phyloP scores from a whole-genome alignment of 2,888 invertebrate genomes.

The Acanthopleura granulata region DNA sequence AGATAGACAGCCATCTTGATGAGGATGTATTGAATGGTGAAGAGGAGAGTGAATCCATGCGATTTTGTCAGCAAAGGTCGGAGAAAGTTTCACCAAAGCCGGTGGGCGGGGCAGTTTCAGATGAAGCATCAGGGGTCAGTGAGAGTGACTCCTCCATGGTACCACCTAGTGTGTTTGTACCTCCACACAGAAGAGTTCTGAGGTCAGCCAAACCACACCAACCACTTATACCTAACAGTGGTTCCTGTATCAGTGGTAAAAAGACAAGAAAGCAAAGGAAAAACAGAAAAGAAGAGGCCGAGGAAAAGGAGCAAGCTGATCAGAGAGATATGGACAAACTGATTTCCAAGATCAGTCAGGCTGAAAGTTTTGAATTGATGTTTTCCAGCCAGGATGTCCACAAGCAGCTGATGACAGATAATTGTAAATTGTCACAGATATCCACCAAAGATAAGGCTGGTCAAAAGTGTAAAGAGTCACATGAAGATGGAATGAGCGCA shows the following conservation, averaged over 20 bases:
- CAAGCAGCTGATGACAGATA: slow-evolving; percentile 26
- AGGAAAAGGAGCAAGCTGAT: background rate
- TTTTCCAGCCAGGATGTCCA: slow-evolving; percentile 56
- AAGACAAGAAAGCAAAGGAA: background rate
- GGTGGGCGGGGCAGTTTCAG: background rate
- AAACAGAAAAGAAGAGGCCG: background rate
- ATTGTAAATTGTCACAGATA: no score
- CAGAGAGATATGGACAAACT: slow-evolving; percentile 39
- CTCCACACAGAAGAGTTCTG: background rate
- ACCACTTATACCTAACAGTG: background rate
- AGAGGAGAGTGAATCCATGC: background rate
- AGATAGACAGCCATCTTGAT: background rate
- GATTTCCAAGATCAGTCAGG: slow-evolving; percentile 44
- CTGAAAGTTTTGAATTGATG: slow-evolving; percentile 59
- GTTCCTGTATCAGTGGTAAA: background rate
- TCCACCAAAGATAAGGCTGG: no score
- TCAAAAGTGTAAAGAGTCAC: no score
- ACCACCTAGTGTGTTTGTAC: background rate
- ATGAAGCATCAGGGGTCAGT: background rate
- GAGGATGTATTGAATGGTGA: background rate
- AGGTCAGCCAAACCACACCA: background rate
- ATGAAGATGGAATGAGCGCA: no score
- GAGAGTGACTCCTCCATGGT: background rate
- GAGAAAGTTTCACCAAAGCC: background rate
- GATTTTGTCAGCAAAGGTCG: background rate